Evolutionary conservation across 1,140 invertebrate species (phyloP), one percentile per base, ranked within the genome.

Genomic region (Dendroctonus valens): DNA sequence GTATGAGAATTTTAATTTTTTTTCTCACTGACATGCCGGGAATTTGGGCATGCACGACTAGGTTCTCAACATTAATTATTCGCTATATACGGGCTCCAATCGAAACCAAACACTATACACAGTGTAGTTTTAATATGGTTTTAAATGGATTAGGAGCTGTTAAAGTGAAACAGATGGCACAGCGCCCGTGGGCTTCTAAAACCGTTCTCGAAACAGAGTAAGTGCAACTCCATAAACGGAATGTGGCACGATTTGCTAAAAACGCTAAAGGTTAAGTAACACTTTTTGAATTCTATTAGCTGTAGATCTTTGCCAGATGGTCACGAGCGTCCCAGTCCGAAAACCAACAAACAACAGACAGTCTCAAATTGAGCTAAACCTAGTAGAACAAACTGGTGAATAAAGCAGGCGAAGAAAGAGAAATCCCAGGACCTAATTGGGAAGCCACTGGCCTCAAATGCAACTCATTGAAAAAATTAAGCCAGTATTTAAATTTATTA

Each of bases 401-500:
- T 26, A 26, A 1, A 3, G 26, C 26, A 26, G 3, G 26, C 26
- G 1, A 26, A 26, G 26, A 26, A 26, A 26, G 26, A 26, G 26
- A 1, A 3, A 26, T 26, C 26, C 26, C 26, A 46, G 12, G 5
- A 2, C 12, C 44, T n/a, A 6, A 7, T 5, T 26, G 38, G 50
- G 50, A 52, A 5, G 50, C 15, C 15, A 3, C 50, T 15, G 12
- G 14, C 26, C 53, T 8, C 26, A 39, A 39, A 55, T 38, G 55
- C n/a, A 11, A 39, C n/a, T 46, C 48, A 59, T 59, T 59, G 39
- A 59, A 59, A 58, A 48, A 59, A 49, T 59, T 59, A 58, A 15
- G 26, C 7, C 2, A 15, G n/a, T 59, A 44, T 59, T 59, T 59
- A 60, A 50, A 63, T 53, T 63, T 53, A 63, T 63, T 63, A 42